These are phyloP conservation scores for Acanthosoma haemorrhoidale DNA, from an alignment of 2,888 invertebrate genomes.

Conservation along the genomic window DNA sequence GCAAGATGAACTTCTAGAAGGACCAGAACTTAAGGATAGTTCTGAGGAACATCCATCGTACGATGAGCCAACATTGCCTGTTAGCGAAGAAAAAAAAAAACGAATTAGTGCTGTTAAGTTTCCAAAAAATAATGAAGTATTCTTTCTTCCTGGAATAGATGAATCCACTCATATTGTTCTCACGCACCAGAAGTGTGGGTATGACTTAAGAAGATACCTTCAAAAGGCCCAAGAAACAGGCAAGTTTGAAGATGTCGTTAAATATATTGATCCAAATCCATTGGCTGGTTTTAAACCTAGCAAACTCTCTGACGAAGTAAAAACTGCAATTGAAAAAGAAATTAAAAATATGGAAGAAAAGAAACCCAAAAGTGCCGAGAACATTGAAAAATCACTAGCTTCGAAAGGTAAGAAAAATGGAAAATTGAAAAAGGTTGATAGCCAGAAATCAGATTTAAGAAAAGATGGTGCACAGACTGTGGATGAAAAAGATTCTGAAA, in stretches of 20 bases:
- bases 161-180: neutral
- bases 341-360: constrained; percentile 23
- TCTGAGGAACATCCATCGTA: neutral
- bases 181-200: neutral
- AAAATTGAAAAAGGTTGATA: neutral
- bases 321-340: constrained; percentile 7
- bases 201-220: neutral
- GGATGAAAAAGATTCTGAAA: neutral
- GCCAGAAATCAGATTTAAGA: neutral
- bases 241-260: neutral
- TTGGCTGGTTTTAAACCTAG: neutral
- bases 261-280: neutral
- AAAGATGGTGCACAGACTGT: neutral
- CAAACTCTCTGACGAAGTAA: neutral
- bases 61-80: neutral
- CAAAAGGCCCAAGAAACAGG: neutral
- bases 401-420: neutral
- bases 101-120: too few relatives aligned
- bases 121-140: neutral
- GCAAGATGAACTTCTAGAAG: neutral
- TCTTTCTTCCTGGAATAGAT: neutral
- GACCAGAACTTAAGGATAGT: neutral
- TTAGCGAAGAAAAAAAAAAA: too few relatives aligned
- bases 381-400: neutral
- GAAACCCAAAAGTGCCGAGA: neutral